phyloP scores from a whole-genome alignment of 2,797 vertebrate species.

The Merluccius polli region DNA sequence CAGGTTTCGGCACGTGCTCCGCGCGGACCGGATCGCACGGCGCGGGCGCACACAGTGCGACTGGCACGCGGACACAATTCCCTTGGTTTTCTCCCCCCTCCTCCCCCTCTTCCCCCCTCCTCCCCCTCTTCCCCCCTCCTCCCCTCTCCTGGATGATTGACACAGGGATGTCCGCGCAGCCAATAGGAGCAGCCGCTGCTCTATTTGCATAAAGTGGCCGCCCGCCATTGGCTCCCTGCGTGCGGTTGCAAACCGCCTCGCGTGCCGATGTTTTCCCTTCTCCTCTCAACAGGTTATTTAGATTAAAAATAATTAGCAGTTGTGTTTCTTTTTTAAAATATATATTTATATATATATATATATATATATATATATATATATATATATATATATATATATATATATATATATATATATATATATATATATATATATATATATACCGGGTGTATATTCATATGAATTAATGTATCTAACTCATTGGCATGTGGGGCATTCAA shows the following conservation, averaged over 20 bases:
- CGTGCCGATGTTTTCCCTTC: slow-evolving; percentile 75
- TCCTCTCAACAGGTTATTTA: slow-evolving; percentile 34
- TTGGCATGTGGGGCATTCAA: background rate
- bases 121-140: slow-evolving; percentile 17
- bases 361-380: too few species aligned
- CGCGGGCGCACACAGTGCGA: slow-evolving; percentile 60
- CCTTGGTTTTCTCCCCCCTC: slow-evolving; percentile 21
- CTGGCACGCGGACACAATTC: slow-evolving; percentile 73
- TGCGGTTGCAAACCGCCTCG: slow-evolving; percentile 76
- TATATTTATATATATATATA: too few species aligned
- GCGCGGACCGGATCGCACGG: slow-evolving; percentile 55
- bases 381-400: too few species aligned
- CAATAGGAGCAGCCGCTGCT: slow-evolving; percentile 64
- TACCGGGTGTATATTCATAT: background rate
- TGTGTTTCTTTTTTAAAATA: background rate
- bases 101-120: slow-evolving; percentile 22
- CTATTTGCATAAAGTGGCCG: slow-evolving; percentile 63
- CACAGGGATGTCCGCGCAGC: slow-evolving; percentile 59
- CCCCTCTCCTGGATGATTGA: slow-evolving; percentile 70
- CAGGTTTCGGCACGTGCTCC: slow-evolving; percentile 79
- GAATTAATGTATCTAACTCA: background rate
- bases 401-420: too few species aligned
- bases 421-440: too few species aligned
- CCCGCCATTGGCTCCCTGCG: slow-evolving; percentile 72
- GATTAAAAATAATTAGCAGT: background rate